Base-by-base conservation (phyloP, 2,113 vertebrate species). In the Edolisoma coerulescens region DNA sequence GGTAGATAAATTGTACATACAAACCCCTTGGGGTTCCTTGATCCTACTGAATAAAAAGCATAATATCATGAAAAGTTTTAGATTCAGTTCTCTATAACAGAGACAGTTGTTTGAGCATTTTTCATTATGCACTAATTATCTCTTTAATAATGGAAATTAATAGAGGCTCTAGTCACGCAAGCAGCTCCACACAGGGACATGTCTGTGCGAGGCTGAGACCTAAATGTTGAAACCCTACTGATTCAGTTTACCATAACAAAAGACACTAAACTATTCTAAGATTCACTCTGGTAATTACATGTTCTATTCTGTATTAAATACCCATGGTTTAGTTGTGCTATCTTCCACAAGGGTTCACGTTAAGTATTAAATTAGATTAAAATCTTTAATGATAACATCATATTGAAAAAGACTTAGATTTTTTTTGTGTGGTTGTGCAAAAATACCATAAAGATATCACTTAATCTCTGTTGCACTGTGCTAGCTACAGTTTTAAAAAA, bases 201-300 rank as follows among this genome's bases (percentile, higher is more conserved):
- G 85, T 67, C 68, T 95, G 54, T 88, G 71, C 87, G 67, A 70
- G 87, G 86, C 24, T 0, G 8, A 90, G 68, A 74, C 39, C 33
- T 85, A 76, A 88, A 67, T 22, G 16, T 35, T 93, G 67, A 76
- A 91, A 91, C 22, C 5, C 28, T 60, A 45, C 73, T 73, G 54
- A 88, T 90, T 75, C 33, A 41, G 91, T 96, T 91, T 77, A 80
- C 71, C 68, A 30, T 84, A 83, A 91, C 24, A 79, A 93, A 97
- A 81, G 54, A 63, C 59, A 47, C 49, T 80, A 77, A 93, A 70
- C 18, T 88, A 44, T 59, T 85, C 17, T 56, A 74, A 77, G 50
- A 83, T 65, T 93, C 71, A 53, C n/a, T 74, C 60, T 33, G 37
- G 32, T 84, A 92, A 92, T 90, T 90, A 56, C 41, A 49, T 56